Evolutionary conservation across 2,888 invertebrate species (phyloP).

Genomic region (Ochropleura plecta): DNA sequence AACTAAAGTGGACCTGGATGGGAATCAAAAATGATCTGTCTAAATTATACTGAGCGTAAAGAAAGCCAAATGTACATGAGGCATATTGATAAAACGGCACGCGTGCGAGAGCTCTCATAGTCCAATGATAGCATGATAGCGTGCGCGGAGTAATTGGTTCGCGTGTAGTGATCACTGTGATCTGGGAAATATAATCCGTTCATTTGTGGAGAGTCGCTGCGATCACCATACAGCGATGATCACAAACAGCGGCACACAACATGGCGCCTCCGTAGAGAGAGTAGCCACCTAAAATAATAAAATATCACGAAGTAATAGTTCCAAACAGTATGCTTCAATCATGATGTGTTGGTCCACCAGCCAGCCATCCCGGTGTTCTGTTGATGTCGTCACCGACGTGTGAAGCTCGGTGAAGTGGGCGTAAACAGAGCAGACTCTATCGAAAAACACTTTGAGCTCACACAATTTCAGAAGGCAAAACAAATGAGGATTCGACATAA

Average conservation of each 20-base stretch:
- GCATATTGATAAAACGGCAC: slow-evolving; percentile 22
- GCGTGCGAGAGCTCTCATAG: not conserved
- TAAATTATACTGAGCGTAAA: not conserved
- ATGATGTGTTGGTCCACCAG: not conserved
- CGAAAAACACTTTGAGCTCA: not conserved
- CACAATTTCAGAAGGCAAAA: not conserved
- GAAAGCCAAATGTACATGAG: not conserved
- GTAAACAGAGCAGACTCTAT: not conserved
- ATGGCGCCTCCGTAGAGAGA: not conserved
- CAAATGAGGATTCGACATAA: not conserved
- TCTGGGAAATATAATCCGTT: not conserved
- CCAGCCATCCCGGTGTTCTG: not conserved
- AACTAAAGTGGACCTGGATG: not conserved
- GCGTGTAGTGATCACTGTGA: not conserved
- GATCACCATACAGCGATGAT: not conserved
- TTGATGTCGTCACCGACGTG: not conserved
- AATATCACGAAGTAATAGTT: not conserved
- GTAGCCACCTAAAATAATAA: not conserved
- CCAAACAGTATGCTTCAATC: not conserved
- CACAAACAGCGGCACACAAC: not conserved
- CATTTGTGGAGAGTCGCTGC: not conserved
- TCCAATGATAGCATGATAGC: slow-evolving; percentile 25
- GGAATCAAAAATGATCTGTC: not conserved
- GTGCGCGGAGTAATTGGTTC: slow-evolving; percentile 13
- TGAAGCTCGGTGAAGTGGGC: not conserved